Percentiles rank a stretch among this genome's conserved stretches.
Evolutionary conservation across 1,140 invertebrate species (phyloP).

Genomic region (Antheraea mylitta): DNA sequence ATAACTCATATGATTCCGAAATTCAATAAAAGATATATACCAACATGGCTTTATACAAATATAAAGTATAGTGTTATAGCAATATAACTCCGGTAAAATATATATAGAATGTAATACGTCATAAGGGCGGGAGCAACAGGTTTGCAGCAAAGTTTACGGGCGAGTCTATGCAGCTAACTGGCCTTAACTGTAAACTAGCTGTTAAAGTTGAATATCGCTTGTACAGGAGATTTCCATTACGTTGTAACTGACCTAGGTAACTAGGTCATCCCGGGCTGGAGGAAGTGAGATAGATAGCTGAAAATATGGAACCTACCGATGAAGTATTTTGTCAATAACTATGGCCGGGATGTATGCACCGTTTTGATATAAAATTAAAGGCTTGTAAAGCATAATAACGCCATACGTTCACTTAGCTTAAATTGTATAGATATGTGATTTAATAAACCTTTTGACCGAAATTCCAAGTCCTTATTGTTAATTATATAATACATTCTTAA

Average conservation of each 20-base stretch:
- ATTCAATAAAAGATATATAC: too few species aligned
- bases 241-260: conserved; percentile 45
- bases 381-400: too few species aligned
- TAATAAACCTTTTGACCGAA: too few species aligned
- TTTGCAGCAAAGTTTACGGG: conserved; percentile 14
- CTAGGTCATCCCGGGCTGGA: conserved; percentile 61
- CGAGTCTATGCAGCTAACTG: conserved; percentile 15
- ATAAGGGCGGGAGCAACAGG: conserved; percentile 53
- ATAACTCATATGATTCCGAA: too few species aligned
- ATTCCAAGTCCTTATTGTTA: too few species aligned
- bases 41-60: too few species aligned
- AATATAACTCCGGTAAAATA: background rate
- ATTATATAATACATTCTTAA: too few species aligned
- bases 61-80: too few species aligned
- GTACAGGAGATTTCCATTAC: conserved; percentile 13
- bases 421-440: too few species aligned
- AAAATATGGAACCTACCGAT: conserved; percentile 35
- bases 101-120: conserved; percentile 15
- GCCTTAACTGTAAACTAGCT: conserved; percentile 17
- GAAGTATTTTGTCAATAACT: conserved; percentile 47
- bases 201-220: conserved; percentile 40
- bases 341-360: conserved; percentile 44
- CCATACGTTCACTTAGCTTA: too few species aligned
- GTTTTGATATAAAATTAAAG: conserved; percentile 3
- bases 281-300: conserved; percentile 58